Conservation (phyloP, 2,797 vertebrate genomes). For the Dermochelys coriacea region DNA sequence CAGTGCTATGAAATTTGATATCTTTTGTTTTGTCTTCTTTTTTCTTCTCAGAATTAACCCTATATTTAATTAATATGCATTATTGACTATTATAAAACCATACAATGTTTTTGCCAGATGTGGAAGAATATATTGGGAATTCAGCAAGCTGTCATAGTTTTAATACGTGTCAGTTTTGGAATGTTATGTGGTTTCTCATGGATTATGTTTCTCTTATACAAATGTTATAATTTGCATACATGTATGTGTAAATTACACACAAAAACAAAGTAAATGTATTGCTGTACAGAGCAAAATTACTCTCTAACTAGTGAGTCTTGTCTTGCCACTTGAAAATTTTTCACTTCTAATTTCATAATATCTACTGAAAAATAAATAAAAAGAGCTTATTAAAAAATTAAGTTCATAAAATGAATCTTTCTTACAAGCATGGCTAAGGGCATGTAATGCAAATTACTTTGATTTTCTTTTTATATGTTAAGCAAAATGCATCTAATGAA, state of each 20-base stretch:
- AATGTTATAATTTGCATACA: neutral
- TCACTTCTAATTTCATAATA: neutral
- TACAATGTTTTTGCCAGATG: rapidly evolving
- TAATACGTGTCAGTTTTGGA: neutral
- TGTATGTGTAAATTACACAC: neutral
- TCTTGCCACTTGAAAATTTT: neutral
- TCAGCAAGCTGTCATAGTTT: rapidly evolving
- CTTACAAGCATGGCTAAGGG: neutral
- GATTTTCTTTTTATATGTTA: conserved; percentile 17
- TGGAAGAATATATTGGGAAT: neutral
- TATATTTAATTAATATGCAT: neutral
- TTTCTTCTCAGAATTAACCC: neutral
- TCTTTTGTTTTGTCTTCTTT: neutral
- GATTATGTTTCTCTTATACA: neutral
- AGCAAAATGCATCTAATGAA: conserved; percentile 10
- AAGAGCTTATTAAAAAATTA: rapidly evolving
- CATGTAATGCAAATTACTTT: neutral
- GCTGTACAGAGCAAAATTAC: neutral
- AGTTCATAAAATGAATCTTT: neutral
- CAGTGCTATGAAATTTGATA: neutral
- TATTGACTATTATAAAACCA: neutral
- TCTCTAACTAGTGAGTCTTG: neutral
- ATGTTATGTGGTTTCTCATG: neutral
- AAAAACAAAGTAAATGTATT: neutral
- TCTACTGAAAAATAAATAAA: neutral